Percentiles rank a stretch among this genome's conserved stretches.
These are phyloP conservation scores for Falco naumanni DNA, from an alignment of 2,797 vertebrate genomes.

Conservation along the genomic window DNA sequence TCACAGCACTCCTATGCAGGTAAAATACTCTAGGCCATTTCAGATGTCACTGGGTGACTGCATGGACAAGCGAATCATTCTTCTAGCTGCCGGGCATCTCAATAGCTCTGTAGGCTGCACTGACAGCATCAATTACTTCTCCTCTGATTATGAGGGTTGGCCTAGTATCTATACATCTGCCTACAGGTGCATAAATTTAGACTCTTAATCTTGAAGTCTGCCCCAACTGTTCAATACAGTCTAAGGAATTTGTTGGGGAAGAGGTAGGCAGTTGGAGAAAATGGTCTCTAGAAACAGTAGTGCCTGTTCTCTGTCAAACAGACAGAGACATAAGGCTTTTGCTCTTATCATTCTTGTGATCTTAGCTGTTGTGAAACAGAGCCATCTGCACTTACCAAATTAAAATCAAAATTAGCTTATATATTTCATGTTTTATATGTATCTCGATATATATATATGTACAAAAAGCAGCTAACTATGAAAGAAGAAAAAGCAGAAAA, in stretches of 20 bases:
- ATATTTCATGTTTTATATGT: background rate
- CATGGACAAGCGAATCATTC: background rate
- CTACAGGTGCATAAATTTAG: background rate
- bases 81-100: background rate
- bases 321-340: background rate
- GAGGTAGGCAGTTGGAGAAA: background rate
- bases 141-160: background rate
- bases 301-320: background rate
- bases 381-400: background rate
- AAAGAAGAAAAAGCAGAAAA: background rate
- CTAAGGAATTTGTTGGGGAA: background rate
- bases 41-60: background rate
- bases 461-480: background rate
- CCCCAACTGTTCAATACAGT: background rate
- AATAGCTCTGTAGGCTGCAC: background rate
- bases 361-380: constrained; percentile 37
- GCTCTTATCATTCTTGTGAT: background rate
- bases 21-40: background rate
- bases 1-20: background rate
- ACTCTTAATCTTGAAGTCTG: background rate
- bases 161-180: background rate
- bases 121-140: background rate
- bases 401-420: constrained; percentile 4
- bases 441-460: background rate
- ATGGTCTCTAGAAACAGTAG: background rate